A percentile compares a stretch with the other conserved stretches of the same genome.
Conservation (phyloP, 2,888 invertebrate species). For the Ophraella communa region DNA sequence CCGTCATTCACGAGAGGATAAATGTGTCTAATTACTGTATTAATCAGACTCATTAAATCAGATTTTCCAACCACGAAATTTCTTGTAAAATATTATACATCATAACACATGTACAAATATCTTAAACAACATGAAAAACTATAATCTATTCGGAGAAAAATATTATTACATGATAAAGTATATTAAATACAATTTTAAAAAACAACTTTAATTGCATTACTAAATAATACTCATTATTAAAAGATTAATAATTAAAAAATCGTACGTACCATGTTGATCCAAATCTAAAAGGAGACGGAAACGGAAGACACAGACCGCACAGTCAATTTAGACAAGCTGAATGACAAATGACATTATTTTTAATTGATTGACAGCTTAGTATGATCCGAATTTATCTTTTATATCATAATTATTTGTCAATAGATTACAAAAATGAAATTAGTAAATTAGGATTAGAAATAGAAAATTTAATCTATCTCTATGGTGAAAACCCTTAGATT, state of each 20-base stretch:
- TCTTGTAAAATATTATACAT: slow-evolving; percentile 40
- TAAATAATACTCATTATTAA: background rate
- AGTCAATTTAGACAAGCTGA: too few relatives aligned
- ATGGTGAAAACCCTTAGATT: too few relatives aligned
- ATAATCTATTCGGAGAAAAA: background rate
- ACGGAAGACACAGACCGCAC: slow-evolving; percentile 26
- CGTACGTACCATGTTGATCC: slow-evolving; percentile 60
- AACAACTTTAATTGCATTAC: background rate
- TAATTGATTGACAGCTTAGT: background rate
- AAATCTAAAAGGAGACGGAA: slow-evolving; percentile 49
- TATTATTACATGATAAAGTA: background rate
- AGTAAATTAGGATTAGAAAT: too few relatives aligned
- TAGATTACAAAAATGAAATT: too few relatives aligned
- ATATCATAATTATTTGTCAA: too few relatives aligned
- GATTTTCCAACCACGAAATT: slow-evolving; percentile 56
- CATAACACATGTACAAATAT: slow-evolving; percentile 31
- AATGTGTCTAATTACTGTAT: background rate
- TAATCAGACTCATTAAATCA: slow-evolving; percentile 71
- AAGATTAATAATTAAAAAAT: slow-evolving; percentile 19
- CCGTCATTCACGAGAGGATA: background rate
- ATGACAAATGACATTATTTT: slow-evolving; percentile 1
- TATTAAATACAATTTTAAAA: background rate
- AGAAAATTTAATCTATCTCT: too few relatives aligned
- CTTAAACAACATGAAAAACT: background rate
- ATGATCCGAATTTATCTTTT: background rate